Evolutionary conservation across 2,888 invertebrate genomes (phyloP).

Genomic region (Cetonia aurata): DNA sequence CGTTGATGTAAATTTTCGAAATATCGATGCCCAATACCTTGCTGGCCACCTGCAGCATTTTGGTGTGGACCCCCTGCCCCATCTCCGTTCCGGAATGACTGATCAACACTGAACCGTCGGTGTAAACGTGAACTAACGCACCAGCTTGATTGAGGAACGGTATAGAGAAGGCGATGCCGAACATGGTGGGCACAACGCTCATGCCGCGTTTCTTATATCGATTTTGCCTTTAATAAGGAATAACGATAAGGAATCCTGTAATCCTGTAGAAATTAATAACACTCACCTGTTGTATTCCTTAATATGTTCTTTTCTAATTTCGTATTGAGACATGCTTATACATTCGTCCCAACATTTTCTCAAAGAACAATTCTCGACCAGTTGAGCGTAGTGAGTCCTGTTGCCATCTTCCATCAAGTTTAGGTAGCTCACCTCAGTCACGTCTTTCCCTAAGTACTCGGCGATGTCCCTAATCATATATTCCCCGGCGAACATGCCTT

Average conservation of each 20-base stretch:
- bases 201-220: constrained; percentile 91
- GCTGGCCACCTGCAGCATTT: constrained; percentile 94
- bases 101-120: constrained; percentile 88
- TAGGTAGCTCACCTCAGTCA: constrained; percentile 74
- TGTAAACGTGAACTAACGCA: constrained; percentile 88
- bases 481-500: constrained; percentile 90
- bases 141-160: constrained; percentile 87
- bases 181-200: constrained; percentile 84
- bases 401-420: constrained; percentile 88
- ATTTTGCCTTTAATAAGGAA: constrained; percentile 72
- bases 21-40: constrained; percentile 77
- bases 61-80: constrained; percentile 96
- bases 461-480: constrained; percentile 84
- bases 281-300: constrained; percentile 79
- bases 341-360: constrained; percentile 82
- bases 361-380: constrained; percentile 79
- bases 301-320: constrained; percentile 71
- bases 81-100: constrained; percentile 96
- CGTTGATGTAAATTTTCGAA: constrained; percentile 83
- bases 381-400: constrained; percentile 82
- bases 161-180: constrained; percentile 80
- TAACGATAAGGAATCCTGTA: background rate
- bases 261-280: background rate
- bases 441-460: constrained; percentile 74
- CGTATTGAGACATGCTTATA: constrained; percentile 75